Base-by-base conservation (phyloP, 1,140 invertebrate genomes). In the Anthonomus grandis region DNA sequence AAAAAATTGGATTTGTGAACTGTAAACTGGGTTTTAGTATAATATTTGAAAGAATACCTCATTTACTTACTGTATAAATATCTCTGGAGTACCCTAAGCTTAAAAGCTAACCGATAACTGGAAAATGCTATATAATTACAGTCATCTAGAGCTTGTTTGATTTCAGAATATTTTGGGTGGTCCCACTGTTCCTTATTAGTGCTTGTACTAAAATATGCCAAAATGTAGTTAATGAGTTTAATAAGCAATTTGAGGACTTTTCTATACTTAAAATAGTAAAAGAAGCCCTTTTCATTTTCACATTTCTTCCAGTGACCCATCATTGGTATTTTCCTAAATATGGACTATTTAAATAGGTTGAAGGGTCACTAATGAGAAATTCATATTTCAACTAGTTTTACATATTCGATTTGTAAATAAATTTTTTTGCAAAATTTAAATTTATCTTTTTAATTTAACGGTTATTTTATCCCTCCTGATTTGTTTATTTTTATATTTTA, bases 71-170 rank as follows among this genome's bases (percentile, higher is more conserved):
- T 79, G 70, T 78, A 75, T 44, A 86, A 71, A 57, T 76, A 68
- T 58, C 78, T 79, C 76, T 91, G 90, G 53, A 93, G 70, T 49
- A 80, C 78, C 62, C 84, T 76, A 45, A 92, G 76, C 75, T 93
- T 93, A 73, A 89, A 84, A 12, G 89, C 89, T 37, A 87, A 87
- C 64, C 89, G 77, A 74, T 93, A 93, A 17, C 86, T 83, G 59
- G 85, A 83, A 75, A 90, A 92, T 70, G 86, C 83, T 24, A 92
- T 85, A 59, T 83, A 81, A 69, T 90, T 87, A 61, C 86, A 84
- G 52, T 87, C 81, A 62, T 82, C 76, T 61, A 88, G 71, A 48
- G 69, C 71, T 54, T 77, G 70, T 60, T 75, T 66, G 22, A 81
- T 74, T 34, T 76, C 74, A 3, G 51, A 48, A 66, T 80, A 81